Conservation (phyloP, 2,113 vertebrate species). For the Prunella fulvescens region DNA sequence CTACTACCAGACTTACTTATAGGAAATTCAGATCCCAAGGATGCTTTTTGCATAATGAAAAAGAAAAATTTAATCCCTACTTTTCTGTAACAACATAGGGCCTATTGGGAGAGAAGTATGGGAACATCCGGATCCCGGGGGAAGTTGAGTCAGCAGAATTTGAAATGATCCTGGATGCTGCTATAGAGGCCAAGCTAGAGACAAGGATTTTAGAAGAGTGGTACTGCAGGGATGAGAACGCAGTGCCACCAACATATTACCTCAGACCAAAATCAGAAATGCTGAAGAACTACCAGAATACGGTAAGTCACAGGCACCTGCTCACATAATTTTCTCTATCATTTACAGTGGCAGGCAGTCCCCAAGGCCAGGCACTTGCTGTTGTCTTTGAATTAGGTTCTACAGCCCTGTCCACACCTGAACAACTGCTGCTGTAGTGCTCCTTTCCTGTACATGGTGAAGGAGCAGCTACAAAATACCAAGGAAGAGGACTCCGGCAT, state of each 20-base stretch:
- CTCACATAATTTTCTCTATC: background rate
- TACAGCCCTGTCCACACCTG: background rate
- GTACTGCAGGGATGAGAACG: conserved; percentile 98
- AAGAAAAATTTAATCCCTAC: conserved; percentile 51
- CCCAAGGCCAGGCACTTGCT: background rate
- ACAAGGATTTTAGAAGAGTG: conserved; percentile 94
- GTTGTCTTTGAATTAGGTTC: background rate
- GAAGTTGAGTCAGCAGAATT: conserved; percentile 97
- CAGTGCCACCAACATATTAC: conserved; percentile 96
- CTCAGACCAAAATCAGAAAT: conserved; percentile 92
- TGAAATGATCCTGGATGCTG: conserved; percentile 97
- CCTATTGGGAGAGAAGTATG: conserved; percentile 95
- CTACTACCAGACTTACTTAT: background rate
- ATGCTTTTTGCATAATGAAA: background rate
- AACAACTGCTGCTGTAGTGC: background rate
- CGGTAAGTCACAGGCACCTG: conserved; percentile 63
- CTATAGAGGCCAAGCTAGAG: conserved; percentile 89
- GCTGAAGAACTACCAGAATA: conserved; percentile 87
- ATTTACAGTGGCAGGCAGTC: background rate
- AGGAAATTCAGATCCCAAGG: background rate
- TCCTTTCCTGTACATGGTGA: background rate
- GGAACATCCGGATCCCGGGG: conserved; percentile 92
- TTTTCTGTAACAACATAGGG: conserved; percentile 78
- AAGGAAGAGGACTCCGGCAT: accelerated
- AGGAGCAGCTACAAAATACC: background rate